Evolutionary conservation across 2,888 invertebrate species (phyloP), one percentile per base, ranked within the genome.

Genomic region (Venusia cambrica): DNA sequence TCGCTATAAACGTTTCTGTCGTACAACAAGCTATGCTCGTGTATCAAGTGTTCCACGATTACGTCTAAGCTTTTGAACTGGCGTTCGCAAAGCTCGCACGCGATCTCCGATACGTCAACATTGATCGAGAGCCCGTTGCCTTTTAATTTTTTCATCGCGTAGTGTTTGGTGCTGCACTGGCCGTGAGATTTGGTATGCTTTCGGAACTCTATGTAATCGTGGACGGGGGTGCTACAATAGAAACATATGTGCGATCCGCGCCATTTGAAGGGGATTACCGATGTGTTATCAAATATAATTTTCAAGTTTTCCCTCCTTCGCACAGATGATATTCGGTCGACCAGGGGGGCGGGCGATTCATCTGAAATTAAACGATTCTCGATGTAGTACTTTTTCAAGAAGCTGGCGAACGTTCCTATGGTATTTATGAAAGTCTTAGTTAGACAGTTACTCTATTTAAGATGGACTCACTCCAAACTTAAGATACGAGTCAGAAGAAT

Each of bases 241-340:
- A 78, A 84, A 48, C 84, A 85, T 3, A 72, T 51, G 38, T 70
- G 79, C 38, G 60, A 67, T 9, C 73, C 73, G n/a, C 73, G 65
- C 84, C 83, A 83, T 66, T 80, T 80, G 58, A 84, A 84, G 12
- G 84, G 84, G 35, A 83, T 55, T 27, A 85, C 60, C 0, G 78
- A 61, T 1, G 83, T 81, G 54, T 73, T 66, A 72, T 81, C 79
- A 73, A 84, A 81, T 36, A 85, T 57, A 32, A 67, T 67, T 75
- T 71, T 69, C 60, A 84, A 64, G 62, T 83, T 85, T 65, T 72
- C 68, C 55, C 80, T 54, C 43, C 80, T 61, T 47, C 62, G 67
- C 61, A 74, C 74, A 54, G 74, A 72, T 45, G 66, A 62, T 59
- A 53, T 31, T 66, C 71, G 62, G 63, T 62, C 54, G 63, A 27